These are phyloP conservation scores for Battus philenor DNA, from an alignment of 1,140 invertebrate species.

Conservation along the genomic window DNA sequence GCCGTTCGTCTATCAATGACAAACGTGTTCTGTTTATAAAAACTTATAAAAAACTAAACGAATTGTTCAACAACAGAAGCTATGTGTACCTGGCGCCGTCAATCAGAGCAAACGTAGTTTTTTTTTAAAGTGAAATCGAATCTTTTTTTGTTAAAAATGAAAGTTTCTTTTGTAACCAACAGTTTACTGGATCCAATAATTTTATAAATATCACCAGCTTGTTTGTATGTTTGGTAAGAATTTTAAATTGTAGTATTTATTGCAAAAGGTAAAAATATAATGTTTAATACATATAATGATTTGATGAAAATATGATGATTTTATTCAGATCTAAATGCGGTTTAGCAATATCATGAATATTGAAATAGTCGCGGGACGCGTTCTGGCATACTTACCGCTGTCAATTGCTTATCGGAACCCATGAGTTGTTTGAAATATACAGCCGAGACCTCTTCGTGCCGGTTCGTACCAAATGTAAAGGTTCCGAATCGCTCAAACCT, in stretches of 20 bases:
- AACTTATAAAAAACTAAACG: conserved; percentile 1
- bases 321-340: conserved; percentile 4
- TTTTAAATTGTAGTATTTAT: too few relatives aligned
- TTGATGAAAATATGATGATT: too few relatives aligned
- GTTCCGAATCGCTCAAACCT: too few relatives aligned
- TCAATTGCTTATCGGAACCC: conserved; percentile 11
- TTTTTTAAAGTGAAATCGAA: conserved; percentile 27
- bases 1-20: conserved; percentile 4
- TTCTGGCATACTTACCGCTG: conserved; percentile 8
- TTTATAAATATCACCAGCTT: too few relatives aligned
- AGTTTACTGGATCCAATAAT: too few relatives aligned
- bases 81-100: conserved; percentile 28
- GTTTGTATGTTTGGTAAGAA: too few relatives aligned
- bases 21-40: neutral
- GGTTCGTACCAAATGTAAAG: conserved; percentile 13
- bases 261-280: too few relatives aligned
- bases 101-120: conserved; percentile 17
- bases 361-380: conserved; percentile 2
- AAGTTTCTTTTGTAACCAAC: too few relatives aligned
- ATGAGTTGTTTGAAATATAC: conserved; percentile 16
- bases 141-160: conserved; percentile 55
- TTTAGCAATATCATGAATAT: conserved; percentile 16
- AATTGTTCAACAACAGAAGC: conserved; percentile 9
- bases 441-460: conserved; percentile 7
- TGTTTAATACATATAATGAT: too few relatives aligned